phyloP scores from a whole-genome alignment of 23 tunicate species.

The Aplidium turbinatum region DNA sequence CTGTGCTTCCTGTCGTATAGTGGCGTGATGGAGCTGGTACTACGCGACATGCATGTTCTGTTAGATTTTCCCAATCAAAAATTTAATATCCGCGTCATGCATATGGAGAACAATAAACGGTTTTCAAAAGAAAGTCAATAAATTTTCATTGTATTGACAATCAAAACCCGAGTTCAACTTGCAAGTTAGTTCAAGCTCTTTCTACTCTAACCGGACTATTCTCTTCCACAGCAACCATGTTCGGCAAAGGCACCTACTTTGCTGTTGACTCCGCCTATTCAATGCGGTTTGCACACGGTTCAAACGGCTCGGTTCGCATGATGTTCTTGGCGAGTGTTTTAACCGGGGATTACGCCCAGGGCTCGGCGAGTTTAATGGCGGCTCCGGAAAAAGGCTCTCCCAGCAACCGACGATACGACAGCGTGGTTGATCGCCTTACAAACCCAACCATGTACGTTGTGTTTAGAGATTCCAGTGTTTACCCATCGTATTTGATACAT shows the following conservation, averaged over 20 bases:
- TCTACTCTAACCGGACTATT: too few relatives aligned
- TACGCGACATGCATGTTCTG: too few relatives aligned
- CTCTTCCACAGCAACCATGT: conserved; percentile 58
- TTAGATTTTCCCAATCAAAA: too few relatives aligned
- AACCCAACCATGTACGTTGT: conserved; percentile 57
- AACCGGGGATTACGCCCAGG: conserved; percentile 57
- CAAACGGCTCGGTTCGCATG: background rate
- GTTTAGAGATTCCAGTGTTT: conserved; percentile 66
- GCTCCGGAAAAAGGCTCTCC: conserved; percentile 31
- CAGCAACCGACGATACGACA: conserved; percentile 37
- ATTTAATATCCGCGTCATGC: too few relatives aligned
- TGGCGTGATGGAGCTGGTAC: too few relatives aligned
- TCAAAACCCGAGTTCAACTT: too few relatives aligned
- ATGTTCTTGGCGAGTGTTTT: conserved; percentile 59
- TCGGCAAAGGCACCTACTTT: conserved; percentile 62
- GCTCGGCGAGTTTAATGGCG: conserved; percentile 20
- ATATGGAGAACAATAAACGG: too few relatives aligned
- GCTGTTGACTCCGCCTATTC: conserved; percentile 49
- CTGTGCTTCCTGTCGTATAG: too few relatives aligned
- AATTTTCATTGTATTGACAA: too few relatives aligned
- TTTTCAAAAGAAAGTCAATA: too few relatives aligned
- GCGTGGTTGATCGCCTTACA: conserved; percentile 38
- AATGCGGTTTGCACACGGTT: conserved; percentile 11
- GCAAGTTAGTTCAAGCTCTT: too few relatives aligned
- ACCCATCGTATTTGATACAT: conserved; percentile 54